A percentile compares a stretch with the other conserved stretches of the same genome.
Conservation (phyloP, 2,888 invertebrate genomes). For the Sesamia inferens region DNA sequence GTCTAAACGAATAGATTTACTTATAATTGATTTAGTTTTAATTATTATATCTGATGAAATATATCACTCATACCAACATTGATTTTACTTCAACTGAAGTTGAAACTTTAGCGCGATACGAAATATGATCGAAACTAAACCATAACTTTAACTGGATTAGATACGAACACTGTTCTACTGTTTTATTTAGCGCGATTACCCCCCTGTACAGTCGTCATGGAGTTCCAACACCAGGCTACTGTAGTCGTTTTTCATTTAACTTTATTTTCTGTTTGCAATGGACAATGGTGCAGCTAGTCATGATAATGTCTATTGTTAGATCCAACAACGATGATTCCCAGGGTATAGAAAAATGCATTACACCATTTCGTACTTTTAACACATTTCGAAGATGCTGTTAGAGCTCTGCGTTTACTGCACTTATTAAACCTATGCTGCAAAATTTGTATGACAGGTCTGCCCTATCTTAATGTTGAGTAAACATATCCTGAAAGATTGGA, state of each 20-base stretch:
- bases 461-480: slow-evolving; percentile 22
- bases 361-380: slow-evolving; percentile 37
- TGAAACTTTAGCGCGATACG: too few species aligned
- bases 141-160: too few species aligned
- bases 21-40: too few species aligned
- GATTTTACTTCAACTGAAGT: too few species aligned
- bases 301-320: slow-evolving; percentile 46
- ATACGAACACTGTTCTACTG: too few species aligned
- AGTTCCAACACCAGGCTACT: background rate
- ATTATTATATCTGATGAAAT: too few species aligned
- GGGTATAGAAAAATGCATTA: slow-evolving; percentile 27
- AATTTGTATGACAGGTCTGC: slow-evolving; percentile 51
- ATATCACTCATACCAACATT: too few species aligned
- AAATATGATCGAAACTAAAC: too few species aligned
- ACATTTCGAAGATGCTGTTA: slow-evolving; percentile 38
- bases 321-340: slow-evolving; percentile 53
- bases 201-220: too few species aligned
- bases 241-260: background rate
- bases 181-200: too few species aligned
- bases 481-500: slow-evolving; percentile 14
- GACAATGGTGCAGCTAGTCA: background rate
- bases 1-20: too few species aligned
- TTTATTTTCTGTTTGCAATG: background rate
- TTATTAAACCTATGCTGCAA: slow-evolving; percentile 33
- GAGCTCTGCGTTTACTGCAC: too few species aligned